Percentiles rank a stretch among this genome's conserved stretches.
phyloP scores from a whole-genome alignment of 2,888 invertebrate genomes.

The Creontiades dilutus region DNA sequence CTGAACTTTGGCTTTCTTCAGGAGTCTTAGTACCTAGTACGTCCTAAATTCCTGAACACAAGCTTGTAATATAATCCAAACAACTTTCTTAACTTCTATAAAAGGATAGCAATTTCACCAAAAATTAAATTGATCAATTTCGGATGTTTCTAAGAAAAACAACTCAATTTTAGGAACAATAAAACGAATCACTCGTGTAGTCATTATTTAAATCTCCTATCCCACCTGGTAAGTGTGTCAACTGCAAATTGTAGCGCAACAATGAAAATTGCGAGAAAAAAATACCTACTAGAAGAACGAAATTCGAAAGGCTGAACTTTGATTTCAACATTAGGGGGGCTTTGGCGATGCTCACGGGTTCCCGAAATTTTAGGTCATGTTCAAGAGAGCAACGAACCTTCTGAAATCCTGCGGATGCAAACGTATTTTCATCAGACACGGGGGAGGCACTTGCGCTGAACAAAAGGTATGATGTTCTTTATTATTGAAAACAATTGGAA shows the following conservation, averaged over 20 bases:
- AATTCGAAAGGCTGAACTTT: neutral
- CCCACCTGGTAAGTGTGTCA: conserved; percentile 18
- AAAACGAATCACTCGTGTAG: too few relatives aligned
- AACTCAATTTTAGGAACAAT: too few relatives aligned
- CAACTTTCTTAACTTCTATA: too few relatives aligned
- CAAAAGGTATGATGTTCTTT: neutral
- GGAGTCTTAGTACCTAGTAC: too few relatives aligned
- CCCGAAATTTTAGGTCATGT: conserved; percentile 22
- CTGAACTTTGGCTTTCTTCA: too few relatives aligned
- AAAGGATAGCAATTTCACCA: too few relatives aligned
- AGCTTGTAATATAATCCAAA: too few relatives aligned
- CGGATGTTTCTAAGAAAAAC: too few relatives aligned
- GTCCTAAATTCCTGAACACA: too few relatives aligned
- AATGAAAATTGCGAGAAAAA: neutral
- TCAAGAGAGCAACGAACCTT: conserved; percentile 35
- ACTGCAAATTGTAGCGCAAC: neutral
- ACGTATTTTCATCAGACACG: neutral
- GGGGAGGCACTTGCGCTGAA: neutral
- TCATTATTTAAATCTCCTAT: neutral
- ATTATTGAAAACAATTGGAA: too few relatives aligned
- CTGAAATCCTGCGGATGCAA: conserved; percentile 33
- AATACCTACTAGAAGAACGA: neutral
- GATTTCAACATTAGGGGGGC: neutral
- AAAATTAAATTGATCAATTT: too few relatives aligned
- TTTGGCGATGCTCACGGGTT: conserved; percentile 28